phyloP scores from a whole-genome alignment of 2,888 invertebrate genomes.

The Halictus quadricinctus region DNA sequence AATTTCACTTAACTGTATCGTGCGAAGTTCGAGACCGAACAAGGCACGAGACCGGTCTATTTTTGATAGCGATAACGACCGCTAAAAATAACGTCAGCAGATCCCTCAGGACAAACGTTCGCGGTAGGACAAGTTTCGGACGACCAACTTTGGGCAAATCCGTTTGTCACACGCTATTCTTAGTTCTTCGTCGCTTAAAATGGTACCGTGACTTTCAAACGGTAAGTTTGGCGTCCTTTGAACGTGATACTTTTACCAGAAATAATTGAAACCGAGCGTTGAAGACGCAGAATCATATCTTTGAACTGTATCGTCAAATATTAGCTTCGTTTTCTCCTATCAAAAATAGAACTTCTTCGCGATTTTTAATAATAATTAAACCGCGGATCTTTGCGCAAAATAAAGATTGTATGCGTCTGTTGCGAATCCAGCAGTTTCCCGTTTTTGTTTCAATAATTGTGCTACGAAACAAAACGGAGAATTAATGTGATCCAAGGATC shows the following conservation, averaged over 20 bases:
- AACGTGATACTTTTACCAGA: not conserved
- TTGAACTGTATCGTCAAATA: not conserved
- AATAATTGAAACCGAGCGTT: not conserved
- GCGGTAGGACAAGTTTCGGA: not conserved
- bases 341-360: not conserved
- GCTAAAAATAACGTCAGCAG: not conserved
- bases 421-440: no score
- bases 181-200: not conserved
- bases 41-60: not conserved
- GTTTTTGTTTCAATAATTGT: no score
- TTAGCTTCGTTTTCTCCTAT: not conserved
- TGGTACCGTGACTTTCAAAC: not conserved
- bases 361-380: not conserved
- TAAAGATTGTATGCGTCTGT: no score
- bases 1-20: constrained; percentile 5
- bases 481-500: not conserved
- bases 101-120: not conserved
- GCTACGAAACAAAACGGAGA: not conserved
- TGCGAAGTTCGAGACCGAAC: not conserved
- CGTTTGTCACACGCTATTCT: not conserved
- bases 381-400: not conserved
- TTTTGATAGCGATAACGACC: not conserved
- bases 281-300: not conserved
- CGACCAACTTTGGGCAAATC: not conserved
- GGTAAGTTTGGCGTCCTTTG: not conserved